Conservation (phyloP, 2,888 invertebrate species). For the Drosophila atroscutellata region DNA sequence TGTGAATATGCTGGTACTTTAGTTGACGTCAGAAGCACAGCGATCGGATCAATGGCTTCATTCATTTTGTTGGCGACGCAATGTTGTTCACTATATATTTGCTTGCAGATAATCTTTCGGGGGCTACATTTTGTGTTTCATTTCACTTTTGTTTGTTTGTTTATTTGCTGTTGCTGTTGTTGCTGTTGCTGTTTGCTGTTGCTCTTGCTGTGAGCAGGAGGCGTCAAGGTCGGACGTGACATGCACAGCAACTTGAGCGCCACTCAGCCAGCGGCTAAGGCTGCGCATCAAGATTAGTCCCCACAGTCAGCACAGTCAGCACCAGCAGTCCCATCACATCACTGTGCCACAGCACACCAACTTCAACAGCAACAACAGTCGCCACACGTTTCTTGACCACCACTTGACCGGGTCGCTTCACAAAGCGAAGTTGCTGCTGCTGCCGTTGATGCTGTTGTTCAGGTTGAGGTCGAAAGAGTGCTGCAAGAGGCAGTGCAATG, state of each 20-base stretch:
- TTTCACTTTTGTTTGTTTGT: constrained; percentile 54
- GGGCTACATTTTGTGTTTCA: constrained; percentile 30
- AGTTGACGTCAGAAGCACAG: constrained; percentile 40
- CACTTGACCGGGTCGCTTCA: constrained; percentile 43
- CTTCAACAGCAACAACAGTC: constrained; percentile 33
- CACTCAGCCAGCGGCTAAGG: constrained; percentile 45
- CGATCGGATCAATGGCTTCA: constrained; percentile 29
- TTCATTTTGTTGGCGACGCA: constrained; percentile 29
- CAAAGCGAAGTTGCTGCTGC: neutral
- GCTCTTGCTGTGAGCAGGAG: constrained; percentile 47
- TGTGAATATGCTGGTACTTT: constrained; percentile 38
- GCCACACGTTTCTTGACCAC: constrained; percentile 34
- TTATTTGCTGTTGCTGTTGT: constrained; percentile 15
- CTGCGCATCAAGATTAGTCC: constrained; percentile 46
- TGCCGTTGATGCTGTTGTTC: constrained; percentile 1
- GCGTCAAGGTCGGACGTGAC: constrained; percentile 69
- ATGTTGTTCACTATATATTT: constrained; percentile 34
- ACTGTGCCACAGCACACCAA: constrained; percentile 21
- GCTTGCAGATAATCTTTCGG: constrained; percentile 32
- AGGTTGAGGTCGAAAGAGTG: constrained; percentile 12
- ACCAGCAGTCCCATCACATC: constrained; percentile 24
- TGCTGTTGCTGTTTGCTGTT: neutral
- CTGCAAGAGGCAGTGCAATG: neutral
- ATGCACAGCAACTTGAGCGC: constrained; percentile 68
- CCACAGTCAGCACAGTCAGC: constrained; percentile 16